These are phyloP conservation scores for Malurus alboscapulatus DNA, from an alignment of 2,113 vertebrate species.

Conservation along the genomic window DNA sequence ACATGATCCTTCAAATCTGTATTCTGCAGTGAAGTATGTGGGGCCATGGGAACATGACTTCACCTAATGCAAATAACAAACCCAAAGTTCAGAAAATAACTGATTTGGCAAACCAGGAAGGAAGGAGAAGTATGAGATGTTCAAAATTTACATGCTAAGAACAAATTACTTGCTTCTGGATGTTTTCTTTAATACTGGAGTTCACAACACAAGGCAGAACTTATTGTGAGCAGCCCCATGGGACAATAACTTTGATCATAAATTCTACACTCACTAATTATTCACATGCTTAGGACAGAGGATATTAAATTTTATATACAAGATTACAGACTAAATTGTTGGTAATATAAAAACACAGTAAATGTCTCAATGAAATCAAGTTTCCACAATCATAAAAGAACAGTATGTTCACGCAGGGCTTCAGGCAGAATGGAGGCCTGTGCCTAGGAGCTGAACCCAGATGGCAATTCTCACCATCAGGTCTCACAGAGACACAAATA, in stretches of 20 bases:
- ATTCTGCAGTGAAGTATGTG: neutral
- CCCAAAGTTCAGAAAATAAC: neutral
- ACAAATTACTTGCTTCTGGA: neutral
- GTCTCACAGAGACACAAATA: neutral
- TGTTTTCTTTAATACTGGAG: neutral
- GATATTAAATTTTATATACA: neutral
- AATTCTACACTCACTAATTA: neutral
- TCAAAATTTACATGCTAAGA: neutral
- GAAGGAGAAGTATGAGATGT: neutral
- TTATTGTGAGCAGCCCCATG: neutral
- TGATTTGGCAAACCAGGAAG: neutral
- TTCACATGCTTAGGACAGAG: neutral
- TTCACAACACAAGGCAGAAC: neutral
- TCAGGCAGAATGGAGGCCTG: neutral
- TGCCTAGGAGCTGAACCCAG: neutral
- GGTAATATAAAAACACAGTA: neutral
- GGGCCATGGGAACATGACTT: neutral
- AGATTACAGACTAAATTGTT: neutral
- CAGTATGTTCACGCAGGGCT: neutral
- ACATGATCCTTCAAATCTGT: constrained; percentile 66
- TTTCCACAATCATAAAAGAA: neutral
- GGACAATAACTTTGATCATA: neutral
- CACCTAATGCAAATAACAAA: neutral
- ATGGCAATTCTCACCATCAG: neutral
- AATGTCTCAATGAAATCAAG: neutral